Evolutionary conservation across 2,113 vertebrate species (phyloP).

Genomic region (Eulemur macaco): DNA sequence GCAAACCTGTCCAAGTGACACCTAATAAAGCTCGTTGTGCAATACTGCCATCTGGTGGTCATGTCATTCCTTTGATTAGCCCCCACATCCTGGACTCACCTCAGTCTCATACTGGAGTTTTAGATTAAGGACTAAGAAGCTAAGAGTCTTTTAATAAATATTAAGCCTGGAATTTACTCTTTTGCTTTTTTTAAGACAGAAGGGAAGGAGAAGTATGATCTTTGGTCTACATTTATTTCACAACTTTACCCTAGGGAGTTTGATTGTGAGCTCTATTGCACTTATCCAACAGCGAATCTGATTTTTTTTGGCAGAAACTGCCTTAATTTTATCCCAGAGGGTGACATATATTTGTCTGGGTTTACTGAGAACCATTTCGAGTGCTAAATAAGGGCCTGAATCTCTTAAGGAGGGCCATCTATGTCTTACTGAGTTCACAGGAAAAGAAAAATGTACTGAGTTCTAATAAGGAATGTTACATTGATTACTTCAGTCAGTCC

Average conservation of each 20-base stretch:
- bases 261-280: not conserved
- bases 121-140: not conserved
- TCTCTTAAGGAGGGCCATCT: not conserved
- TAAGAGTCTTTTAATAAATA: not conserved
- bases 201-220: rapidly evolving
- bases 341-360: not conserved
- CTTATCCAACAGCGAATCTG: not conserved
- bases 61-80: not conserved
- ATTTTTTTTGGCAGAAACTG: not conserved
- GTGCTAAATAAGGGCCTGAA: not conserved
- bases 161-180: not conserved
- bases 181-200: not conserved
- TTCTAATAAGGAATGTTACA: not conserved
- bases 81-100: not conserved
- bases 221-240: not conserved
- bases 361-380: not conserved
- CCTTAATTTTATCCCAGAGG: not conserved
- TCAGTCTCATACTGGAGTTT: not conserved
- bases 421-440: not conserved
- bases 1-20: not conserved
- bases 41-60: not conserved
- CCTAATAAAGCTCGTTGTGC: not conserved
- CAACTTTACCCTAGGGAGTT: not conserved
- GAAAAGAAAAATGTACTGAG: not conserved
- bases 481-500: not conserved